phyloP scores from a whole-genome alignment of 2,113 vertebrate genomes.

The Labeo rohita region DNA sequence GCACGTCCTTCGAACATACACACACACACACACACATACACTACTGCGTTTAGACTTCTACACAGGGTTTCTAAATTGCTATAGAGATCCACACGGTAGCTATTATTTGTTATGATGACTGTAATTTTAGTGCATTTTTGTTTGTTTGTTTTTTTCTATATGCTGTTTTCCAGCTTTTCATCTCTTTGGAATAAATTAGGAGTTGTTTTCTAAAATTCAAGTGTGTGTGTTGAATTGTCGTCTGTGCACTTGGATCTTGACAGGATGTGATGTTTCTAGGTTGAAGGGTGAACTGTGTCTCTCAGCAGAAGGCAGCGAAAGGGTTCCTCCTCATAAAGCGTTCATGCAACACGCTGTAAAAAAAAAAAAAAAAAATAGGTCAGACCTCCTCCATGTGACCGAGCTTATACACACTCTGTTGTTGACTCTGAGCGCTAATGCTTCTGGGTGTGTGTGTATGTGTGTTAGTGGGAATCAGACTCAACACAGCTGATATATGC shows the following conservation, averaged over 20 bases:
- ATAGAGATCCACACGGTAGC: constrained; percentile 50
- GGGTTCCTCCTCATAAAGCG: background rate
- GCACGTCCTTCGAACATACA: background rate
- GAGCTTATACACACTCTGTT: background rate
- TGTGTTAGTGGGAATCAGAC: background rate
- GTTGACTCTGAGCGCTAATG: constrained; percentile 1
- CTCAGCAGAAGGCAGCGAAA: background rate
- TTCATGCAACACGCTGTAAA: constrained; percentile 19
- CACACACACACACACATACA: background rate
- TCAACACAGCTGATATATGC: background rate
- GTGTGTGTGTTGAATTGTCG: background rate
- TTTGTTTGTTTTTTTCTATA: background rate
- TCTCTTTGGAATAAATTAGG: constrained; percentile 52
- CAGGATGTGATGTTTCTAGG: constrained; percentile 15
- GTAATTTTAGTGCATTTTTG: constrained; percentile 42
- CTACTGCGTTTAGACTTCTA: background rate
- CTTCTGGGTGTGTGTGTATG: background rate
- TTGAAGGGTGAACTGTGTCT: background rate
- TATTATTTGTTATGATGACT: constrained; percentile 59
- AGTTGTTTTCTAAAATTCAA: constrained; percentile 33
- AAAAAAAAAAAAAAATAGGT: constrained; percentile 50
- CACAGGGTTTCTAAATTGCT: background rate
- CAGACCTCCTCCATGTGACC: constrained; percentile 39
- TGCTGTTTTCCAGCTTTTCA: constrained; percentile 32
- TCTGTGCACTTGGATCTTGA: background rate